Conservation (phyloP, 2,888 invertebrate genomes). For the Allolobophora icterica region DNA sequence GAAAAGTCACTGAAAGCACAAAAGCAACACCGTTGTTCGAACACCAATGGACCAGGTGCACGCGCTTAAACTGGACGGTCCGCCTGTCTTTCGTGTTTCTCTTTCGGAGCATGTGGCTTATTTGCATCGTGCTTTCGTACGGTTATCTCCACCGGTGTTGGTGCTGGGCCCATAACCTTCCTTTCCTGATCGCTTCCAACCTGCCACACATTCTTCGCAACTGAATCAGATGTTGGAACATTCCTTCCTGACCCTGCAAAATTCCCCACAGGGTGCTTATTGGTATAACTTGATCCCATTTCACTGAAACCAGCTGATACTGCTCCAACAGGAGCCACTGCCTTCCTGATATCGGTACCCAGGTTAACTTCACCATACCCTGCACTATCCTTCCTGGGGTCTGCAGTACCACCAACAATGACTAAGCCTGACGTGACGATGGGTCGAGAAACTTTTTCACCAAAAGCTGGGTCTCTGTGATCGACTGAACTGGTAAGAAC, state of each 20-base stretch:
- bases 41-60: not conserved
- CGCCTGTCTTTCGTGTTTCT: not conserved
- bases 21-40: not conserved
- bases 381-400: not conserved
- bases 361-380: not conserved
- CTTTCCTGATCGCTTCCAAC: not conserved
- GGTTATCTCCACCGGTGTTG: conserved; percentile 21
- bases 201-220: not conserved
- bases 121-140: conserved; percentile 12
- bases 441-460: not conserved
- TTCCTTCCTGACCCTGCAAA: not conserved
- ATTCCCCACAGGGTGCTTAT: not conserved
- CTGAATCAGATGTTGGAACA: not conserved
- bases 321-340: not conserved
- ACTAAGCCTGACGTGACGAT: not conserved
- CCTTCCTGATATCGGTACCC: not conserved
- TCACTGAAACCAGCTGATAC: not conserved
- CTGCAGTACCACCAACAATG: not conserved
- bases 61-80: conserved; percentile 22
- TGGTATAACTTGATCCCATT: not conserved
- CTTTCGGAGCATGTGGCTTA: not conserved
- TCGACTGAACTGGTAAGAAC: conserved; percentile 1
- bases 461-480: not conserved
- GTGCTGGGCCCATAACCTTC: not conserved
- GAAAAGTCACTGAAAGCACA: conserved; percentile 3